Evolutionary conservation across 2,888 invertebrate species (phyloP), one percentile per base, ranked within the genome.

Genomic region (Tethea ocularis): DNA sequence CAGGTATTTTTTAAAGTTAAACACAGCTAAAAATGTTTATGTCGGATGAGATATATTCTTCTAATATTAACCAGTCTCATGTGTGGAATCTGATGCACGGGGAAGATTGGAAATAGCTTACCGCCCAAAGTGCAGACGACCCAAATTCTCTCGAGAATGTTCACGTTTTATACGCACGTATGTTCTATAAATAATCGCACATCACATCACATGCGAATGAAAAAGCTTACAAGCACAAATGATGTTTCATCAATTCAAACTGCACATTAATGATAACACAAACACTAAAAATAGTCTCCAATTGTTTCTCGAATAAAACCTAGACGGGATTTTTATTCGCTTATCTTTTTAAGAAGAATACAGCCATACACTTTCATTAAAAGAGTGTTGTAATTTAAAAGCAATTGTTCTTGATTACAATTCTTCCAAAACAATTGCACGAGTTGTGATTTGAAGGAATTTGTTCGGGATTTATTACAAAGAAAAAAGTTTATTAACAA

Each of bases 101-200:
- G 72, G 78, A 82, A 82, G 82, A 88, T 88, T 87, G 80, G 76
- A 89, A 89, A 88, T 89, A 89, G 82, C 85, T 80, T 81, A 75
- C 80, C 80, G 72, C 78, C 79, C 78, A 80, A 82, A 78, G 77
- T 78, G 78, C 77, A 77, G 66, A 68, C 79, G 88, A 84, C 88
- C 88, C 80, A 79, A 83, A 88, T 89, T 80, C 83, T 73, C 67
- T 61, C 26, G 66, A 67, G 67, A 68, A 67, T 63, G 72, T 68
- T 62, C 69, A 68, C 67, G 67, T 72, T 71, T 69, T 67, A 68
- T 75, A 71, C 66, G 68, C 62, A 64, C 64, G 66, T 67, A 74
- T 74, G 62, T 67, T 65, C 71, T 68, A 60, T 62, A 69, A 77
- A 78, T 75, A 74, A 60, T 61, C 33, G 33, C 33, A 13, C 33